Conservation (phyloP, 2,888 invertebrate species). For the Hemaris fuciformis region DNA sequence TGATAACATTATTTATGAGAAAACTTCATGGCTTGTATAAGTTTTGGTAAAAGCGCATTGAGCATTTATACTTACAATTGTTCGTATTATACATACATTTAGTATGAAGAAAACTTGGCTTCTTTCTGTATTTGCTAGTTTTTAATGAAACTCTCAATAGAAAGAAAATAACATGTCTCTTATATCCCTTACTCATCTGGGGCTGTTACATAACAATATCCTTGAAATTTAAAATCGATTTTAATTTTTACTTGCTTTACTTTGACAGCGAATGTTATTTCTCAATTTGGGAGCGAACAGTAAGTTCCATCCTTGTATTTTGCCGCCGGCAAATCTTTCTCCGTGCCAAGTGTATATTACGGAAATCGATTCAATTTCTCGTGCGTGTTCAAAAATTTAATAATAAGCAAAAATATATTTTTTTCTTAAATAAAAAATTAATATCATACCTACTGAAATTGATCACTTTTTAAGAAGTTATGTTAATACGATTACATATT, state of each 20-base stretch:
- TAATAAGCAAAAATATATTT: not conserved
- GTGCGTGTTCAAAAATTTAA: not conserved
- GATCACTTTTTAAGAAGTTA: too few relatives aligned
- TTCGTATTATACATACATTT: not conserved
- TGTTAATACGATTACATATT: too few relatives aligned
- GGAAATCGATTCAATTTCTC: not conserved
- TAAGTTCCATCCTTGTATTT: not conserved
- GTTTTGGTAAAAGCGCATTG: constrained; percentile 14
- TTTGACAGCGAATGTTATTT: not conserved
- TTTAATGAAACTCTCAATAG: too few relatives aligned
- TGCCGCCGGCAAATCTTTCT: not conserved
- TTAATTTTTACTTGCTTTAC: not conserved
- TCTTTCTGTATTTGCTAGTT: not conserved
- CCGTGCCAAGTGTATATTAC: not conserved
- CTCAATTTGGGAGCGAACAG: not conserved
- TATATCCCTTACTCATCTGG: too few relatives aligned
- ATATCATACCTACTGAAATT: too few relatives aligned
- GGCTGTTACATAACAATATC: too few relatives aligned
- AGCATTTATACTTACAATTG: constrained; percentile 5
- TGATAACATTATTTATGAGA: constrained; percentile 18
- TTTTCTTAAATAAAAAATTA: too few relatives aligned
- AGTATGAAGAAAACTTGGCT: not conserved
- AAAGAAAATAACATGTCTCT: not conserved
- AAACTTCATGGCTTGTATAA: constrained; percentile 14
- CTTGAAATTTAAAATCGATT: too few relatives aligned